These are phyloP conservation scores for Eupeodes corollae DNA, from an alignment of 1,140 invertebrate species.

Conservation along the genomic window DNA sequence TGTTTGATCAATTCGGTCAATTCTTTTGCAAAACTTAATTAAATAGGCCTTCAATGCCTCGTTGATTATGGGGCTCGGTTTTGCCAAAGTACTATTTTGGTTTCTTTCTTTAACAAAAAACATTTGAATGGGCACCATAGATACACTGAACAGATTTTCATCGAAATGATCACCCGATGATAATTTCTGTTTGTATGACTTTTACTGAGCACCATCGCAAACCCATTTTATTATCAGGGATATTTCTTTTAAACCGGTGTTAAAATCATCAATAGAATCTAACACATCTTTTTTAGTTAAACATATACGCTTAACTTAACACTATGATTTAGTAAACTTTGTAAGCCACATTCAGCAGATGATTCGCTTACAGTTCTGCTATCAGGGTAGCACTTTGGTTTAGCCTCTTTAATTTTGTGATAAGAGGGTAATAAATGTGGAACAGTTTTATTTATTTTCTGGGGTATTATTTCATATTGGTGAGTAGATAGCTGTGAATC, in stretches of 20 bases:
- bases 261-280: background rate
- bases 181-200: constrained; percentile 12
- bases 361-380: background rate
- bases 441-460: background rate
- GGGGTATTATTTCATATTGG: background rate
- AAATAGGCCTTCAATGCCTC: constrained; percentile 12
- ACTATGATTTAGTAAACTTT: no score
- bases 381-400: background rate
- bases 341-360: no score
- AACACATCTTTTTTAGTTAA: background rate
- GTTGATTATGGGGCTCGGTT: constrained; percentile 11
- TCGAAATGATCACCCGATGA: background rate
- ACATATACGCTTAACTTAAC: background rate
- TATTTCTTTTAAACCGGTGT: background rate
- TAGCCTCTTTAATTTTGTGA: background rate
- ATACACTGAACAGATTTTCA: constrained; percentile 2
- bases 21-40: constrained; percentile 16
- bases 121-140: constrained; percentile 10
- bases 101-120: constrained; percentile 4
- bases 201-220: constrained; percentile 11
- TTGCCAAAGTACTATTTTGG: constrained; percentile 12
- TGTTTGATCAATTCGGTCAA: constrained; percentile 6
- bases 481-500: background rate
- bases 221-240: constrained; percentile 9
- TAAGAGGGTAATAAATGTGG: background rate